phyloP scores from a whole-genome alignment of 2,113 vertebrate genomes.

The Panthera uncia region DNA sequence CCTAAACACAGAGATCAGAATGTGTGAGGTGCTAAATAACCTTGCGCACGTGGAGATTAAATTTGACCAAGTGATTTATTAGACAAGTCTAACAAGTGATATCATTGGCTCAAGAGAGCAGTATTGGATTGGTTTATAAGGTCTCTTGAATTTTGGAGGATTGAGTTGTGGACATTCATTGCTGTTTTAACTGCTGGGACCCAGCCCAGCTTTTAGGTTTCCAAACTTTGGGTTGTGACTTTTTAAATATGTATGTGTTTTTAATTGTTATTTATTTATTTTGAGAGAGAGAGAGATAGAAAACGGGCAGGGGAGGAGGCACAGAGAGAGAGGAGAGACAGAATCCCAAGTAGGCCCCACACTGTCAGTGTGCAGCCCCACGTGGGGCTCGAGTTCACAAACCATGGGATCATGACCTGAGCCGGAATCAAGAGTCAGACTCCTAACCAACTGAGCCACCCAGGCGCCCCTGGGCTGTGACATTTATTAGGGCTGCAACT shows the following conservation, averaged over 20 bases:
- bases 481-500: slow-evolving; percentile 60
- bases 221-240: slow-evolving; percentile 47
- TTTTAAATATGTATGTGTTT: neutral
- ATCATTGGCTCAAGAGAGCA: slow-evolving; percentile 64
- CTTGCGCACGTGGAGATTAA: slow-evolving; percentile 62
- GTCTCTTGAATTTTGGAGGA: slow-evolving; percentile 52
- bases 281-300: no score
- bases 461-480: slow-evolving; percentile 14
- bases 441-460: no score
- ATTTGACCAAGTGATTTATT: slow-evolving; percentile 63
- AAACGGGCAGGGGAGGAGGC: no score
- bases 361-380: no score
- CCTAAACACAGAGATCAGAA: slow-evolving; percentile 38
- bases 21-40: slow-evolving; percentile 67
- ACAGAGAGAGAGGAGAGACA: no score
- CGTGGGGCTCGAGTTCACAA: no score
- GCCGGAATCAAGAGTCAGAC: no score
- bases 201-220: slow-evolving; percentile 46
- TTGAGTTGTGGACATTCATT: slow-evolving; percentile 60
- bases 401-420: no score
- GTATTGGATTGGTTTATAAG: slow-evolving; percentile 55
- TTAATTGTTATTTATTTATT: no score
- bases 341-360: no score
- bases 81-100: slow-evolving; percentile 56
- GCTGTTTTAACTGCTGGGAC: slow-evolving; percentile 55